Evolutionary conservation across 2,888 invertebrate species (phyloP).

Genomic region (Pheosia tremula): DNA sequence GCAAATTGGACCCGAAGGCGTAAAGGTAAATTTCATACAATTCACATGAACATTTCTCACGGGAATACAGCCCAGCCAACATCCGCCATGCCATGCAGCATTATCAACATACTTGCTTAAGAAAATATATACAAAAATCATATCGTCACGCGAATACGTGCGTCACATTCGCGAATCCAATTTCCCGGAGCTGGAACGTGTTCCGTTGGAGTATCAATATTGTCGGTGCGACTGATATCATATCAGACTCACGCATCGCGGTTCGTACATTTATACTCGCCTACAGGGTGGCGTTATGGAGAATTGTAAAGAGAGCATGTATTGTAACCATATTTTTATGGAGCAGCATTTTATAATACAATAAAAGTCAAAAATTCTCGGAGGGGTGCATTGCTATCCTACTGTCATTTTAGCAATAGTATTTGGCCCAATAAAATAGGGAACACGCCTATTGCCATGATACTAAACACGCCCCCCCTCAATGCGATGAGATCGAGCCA

Average conservation of each 20-base stretch:
- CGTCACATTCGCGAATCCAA: constrained; percentile 4
- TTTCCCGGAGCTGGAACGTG: background rate
- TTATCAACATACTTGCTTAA: background rate
- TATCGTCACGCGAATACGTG: background rate
- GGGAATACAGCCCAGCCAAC: background rate
- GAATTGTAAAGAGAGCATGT: background rate
- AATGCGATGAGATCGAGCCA: too few relatives aligned
- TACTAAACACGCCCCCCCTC: too few relatives aligned
- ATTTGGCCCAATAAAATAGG: too few relatives aligned
- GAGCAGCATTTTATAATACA: too few relatives aligned
- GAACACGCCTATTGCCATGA: too few relatives aligned
- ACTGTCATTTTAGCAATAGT: too few relatives aligned
- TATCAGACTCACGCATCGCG: constrained; percentile 5
- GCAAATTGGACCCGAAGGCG: too few relatives aligned
- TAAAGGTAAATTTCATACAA: too few relatives aligned
- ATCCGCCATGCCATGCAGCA: background rate
- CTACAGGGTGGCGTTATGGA: background rate
- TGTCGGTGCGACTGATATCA: constrained; percentile 6
- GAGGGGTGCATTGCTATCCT: too few relatives aligned
- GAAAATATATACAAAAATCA: constrained; percentile 4
- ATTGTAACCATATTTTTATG: background rate
- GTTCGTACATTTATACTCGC: background rate
- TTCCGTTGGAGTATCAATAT: background rate
- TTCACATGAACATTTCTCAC: background rate
- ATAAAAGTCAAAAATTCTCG: too few relatives aligned